These are phyloP conservation scores for Heliothis peltigera DNA, from an alignment of 2,888 invertebrate species.

Conservation along the genomic window DNA sequence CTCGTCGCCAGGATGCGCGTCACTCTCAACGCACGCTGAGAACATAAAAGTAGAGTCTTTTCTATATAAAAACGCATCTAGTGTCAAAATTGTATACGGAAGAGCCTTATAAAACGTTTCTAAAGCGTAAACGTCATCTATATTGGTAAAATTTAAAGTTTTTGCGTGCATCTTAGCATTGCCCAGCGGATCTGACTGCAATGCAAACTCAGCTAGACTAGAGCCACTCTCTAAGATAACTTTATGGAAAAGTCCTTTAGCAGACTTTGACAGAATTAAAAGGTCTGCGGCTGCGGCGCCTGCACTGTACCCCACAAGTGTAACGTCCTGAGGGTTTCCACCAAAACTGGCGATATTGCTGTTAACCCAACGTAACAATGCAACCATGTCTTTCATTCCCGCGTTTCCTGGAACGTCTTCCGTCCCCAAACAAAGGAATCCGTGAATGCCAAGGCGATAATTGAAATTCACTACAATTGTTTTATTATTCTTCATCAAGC, in stretches of 20 bases:
- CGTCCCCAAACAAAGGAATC: conserved; percentile 70
- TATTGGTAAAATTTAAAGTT: conserved; percentile 58
- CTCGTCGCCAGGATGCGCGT: conserved; percentile 57
- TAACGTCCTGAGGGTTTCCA: conserved; percentile 74
- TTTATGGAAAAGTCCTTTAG: conserved; percentile 68
- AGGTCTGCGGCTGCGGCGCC: conserved; percentile 67
- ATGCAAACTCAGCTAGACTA: conserved; percentile 55
- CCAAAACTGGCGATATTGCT: conserved; percentile 73
- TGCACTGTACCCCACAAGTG: conserved; percentile 68
- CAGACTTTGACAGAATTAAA: conserved; percentile 64
- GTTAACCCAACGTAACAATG: conserved; percentile 68
- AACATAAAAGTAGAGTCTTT: conserved; percentile 42
- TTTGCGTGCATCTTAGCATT: conserved; percentile 67
- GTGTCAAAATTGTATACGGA: conserved; percentile 1
- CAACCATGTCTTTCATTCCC: conserved; percentile 69
- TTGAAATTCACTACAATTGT: conserved; percentile 60
- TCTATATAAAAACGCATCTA: conserved; percentile 24
- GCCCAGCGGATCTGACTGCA: conserved; percentile 68
- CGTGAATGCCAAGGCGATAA: conserved; percentile 68
- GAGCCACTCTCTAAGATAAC: conserved; percentile 71
- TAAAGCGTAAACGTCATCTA: conserved; percentile 64
- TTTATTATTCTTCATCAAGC: conserved; percentile 26
- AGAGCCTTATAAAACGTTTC: conserved; percentile 71
- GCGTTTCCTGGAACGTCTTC: conserved; percentile 69
- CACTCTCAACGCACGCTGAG: conserved; percentile 64